Base-by-base conservation (phyloP, 1,140 invertebrate genomes). In the Hydropsyche tenuis region DNA sequence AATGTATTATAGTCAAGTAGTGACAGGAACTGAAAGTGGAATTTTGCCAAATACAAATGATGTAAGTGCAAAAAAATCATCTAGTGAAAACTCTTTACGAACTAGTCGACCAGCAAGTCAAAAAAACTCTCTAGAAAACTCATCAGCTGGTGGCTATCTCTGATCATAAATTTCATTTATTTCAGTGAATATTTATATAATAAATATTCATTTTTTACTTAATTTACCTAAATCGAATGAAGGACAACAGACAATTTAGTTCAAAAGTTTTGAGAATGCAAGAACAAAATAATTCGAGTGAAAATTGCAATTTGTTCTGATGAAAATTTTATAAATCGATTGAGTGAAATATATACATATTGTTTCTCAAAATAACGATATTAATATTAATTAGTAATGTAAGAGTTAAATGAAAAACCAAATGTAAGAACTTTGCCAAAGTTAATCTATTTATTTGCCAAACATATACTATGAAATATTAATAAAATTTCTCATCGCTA, bases 1-100 rank as follows among this genome's bases (percentile, higher is more conserved):
- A 37, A 73, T 77, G 51, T 77, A 77, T 45, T 77, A 77, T 65
- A 77, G 75, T 56, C 75, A 77, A 64, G 75, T 77, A 4, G 75
- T 77, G 23, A 65, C 73, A 12, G 70, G 45, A 5, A 27, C 48
- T 7, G 72, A 74, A n/a, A 68, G 43, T 43, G 42, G 30, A 25
- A 48, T 62, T 73, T 71, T 71, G 16, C 56, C 45, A 18, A 66
- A 46, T 22, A 63, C 48, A 4, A 69, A 73, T 20, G 65, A 53
- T 60, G 51, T 45, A 12, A 69, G 69, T 56, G 62, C 75, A 68
- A 73, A 76, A 65, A 77, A 77, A 72, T 42, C 66, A 27, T 53
- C 73, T 51, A 48, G 73, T 71, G 73, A 71, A 42, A 72, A n/a
- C 70, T 62, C 72, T 18, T 37, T 76, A 27, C 69, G 62, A 60